These are phyloP conservation scores for Caenorhabditis macrosperma DNA, from an alignment of 2,888 invertebrate species.

Conservation along the genomic window DNA sequence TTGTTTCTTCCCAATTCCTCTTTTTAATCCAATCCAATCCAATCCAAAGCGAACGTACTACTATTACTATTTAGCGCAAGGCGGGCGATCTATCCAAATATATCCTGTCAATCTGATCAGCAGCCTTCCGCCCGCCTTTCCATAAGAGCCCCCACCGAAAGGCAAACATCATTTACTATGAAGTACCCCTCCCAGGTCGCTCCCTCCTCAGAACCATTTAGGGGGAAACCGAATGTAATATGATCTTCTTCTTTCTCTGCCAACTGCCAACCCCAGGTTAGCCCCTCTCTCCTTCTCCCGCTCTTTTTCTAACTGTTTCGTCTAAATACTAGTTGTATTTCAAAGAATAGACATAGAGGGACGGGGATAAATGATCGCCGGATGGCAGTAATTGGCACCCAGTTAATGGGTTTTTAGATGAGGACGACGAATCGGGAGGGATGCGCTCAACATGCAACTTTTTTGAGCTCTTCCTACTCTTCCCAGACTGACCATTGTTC, in stretches of 20 bases:
- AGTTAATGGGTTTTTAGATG: background rate
- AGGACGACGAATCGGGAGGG: too few relatives aligned
- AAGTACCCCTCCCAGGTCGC: constrained; percentile 36
- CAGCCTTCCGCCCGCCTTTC: background rate
- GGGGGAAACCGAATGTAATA: constrained; percentile 21
- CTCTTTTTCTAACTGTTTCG: background rate
- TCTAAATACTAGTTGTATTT: background rate
- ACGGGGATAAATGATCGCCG: background rate
- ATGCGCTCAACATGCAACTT: constrained; percentile 22
- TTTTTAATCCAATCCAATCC: background rate
- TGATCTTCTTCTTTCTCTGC: constrained; percentile 29
- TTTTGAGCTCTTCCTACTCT: constrained; percentile 6
- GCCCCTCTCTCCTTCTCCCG: background rate
- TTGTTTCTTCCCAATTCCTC: background rate
- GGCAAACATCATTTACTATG: constrained; percentile 57
- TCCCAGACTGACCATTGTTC: background rate
- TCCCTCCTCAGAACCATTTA: constrained; percentile 38
- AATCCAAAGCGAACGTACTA: too few relatives aligned
- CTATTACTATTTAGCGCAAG: constrained; percentile 12
- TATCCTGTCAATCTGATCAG: background rate
- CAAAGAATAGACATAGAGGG: background rate
- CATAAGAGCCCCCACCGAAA: background rate
- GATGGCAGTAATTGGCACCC: background rate
- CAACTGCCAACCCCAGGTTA: background rate
- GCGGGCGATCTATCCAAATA: constrained; percentile 56